Evolutionary conservation across 1,140 invertebrate species (phyloP).

Genomic region (Heliconius congener): DNA sequence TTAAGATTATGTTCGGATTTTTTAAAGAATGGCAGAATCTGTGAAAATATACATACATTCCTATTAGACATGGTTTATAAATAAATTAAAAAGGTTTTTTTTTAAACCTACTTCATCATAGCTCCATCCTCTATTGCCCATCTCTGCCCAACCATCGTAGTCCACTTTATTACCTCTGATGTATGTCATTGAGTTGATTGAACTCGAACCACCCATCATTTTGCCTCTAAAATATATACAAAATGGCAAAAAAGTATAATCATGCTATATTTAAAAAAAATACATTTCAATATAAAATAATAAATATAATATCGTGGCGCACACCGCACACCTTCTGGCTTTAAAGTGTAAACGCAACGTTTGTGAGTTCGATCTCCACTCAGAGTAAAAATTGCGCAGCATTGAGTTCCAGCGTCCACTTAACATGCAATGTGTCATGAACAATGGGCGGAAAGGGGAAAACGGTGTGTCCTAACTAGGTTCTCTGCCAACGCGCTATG

Average conservation of each 20-base stretch:
- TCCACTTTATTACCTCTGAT: conserved; percentile 88
- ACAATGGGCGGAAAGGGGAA: too few relatives aligned
- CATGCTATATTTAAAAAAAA: too few relatives aligned
- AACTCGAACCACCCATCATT: conserved; percentile 87
- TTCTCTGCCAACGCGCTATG: too few relatives aligned
- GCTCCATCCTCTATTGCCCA: conserved; percentile 81
- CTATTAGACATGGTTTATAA: background rate
- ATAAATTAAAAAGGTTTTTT: background rate
- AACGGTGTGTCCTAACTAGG: too few relatives aligned
- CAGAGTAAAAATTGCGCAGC: too few relatives aligned
- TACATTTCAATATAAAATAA: too few relatives aligned
- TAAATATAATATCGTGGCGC: too few relatives aligned
- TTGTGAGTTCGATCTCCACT: too few relatives aligned
- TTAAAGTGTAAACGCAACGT: too few relatives aligned
- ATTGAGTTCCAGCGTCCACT: too few relatives aligned
- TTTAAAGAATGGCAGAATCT: conserved; percentile 89
- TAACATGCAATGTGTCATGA: too few relatives aligned
- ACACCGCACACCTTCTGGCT: too few relatives aligned
- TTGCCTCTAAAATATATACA: conserved; percentile 69
- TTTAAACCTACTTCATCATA: conserved; percentile 54
- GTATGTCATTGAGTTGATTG: conserved; percentile 91
- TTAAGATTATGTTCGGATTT: conserved; percentile 87
- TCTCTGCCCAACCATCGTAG: conserved; percentile 86
- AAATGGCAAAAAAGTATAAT: background rate
- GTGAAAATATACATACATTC: background rate